These are phyloP conservation scores for Troglohyphantes excavatus DNA, from an alignment of 2,888 invertebrate genomes.

Conservation along the genomic window DNA sequence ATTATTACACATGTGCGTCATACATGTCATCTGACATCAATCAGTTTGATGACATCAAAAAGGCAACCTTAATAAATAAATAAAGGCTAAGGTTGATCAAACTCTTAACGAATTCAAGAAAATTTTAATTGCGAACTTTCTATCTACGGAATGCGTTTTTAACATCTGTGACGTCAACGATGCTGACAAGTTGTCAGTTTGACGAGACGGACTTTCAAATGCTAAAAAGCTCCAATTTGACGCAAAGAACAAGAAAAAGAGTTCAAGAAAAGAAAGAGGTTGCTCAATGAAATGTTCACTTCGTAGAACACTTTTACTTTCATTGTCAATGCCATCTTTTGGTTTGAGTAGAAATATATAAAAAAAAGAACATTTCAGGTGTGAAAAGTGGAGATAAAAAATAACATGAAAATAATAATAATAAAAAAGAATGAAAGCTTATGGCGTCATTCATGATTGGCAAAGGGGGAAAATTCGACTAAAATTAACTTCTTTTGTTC, in stretches of 20 bases:
- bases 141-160: neutral
- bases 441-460: neutral
- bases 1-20: neutral
- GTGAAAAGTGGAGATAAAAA: neutral
- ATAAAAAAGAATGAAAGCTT: neutral
- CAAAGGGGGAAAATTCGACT: neutral
- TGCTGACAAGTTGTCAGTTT: constrained; percentile 1
- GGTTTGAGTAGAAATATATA: neutral
- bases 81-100: neutral
- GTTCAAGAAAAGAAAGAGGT: neutral
- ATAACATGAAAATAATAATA: neutral
- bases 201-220: neutral
- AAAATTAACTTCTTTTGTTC: neutral
- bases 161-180: neutral
- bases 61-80: neutral
- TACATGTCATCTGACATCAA: neutral
- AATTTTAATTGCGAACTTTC: neutral
- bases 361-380: too few species aligned
- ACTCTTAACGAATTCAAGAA: neutral
- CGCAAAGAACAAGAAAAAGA: constrained; percentile 1
- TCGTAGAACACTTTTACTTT: neutral
- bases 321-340: constrained; percentile 25
- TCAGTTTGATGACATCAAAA: neutral
- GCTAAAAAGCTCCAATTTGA: neutral
- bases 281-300: neutral